These are phyloP conservation scores for Schizaphis graminum DNA, from an alignment of 2,888 invertebrate species.

Conservation along the genomic window DNA sequence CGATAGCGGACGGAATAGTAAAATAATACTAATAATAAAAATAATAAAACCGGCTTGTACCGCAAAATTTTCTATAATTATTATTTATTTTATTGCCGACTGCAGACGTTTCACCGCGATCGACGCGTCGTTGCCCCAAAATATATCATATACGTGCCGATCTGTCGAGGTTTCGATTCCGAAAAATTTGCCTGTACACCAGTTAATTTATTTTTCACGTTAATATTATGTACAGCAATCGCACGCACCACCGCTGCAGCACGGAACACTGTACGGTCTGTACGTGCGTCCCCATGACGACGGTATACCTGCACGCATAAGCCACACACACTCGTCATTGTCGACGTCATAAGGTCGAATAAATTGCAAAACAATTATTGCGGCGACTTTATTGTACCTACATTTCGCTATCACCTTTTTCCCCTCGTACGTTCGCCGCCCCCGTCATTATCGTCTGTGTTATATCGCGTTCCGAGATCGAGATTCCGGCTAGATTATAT, in stretches of 20 bases:
- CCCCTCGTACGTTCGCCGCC: not conserved
- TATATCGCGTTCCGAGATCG: not conserved
- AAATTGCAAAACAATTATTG: not conserved
- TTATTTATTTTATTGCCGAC: not conserved
- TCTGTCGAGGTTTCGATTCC: not conserved
- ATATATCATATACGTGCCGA: not conserved
- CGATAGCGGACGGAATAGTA: not conserved
- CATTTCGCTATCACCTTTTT: not conserved
- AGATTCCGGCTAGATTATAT: not conserved
- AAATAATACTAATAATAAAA: not conserved
- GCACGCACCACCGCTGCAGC: not conserved
- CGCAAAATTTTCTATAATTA: constrained; percentile 22
- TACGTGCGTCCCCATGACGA: constrained; percentile 2
- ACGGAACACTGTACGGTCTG: not conserved
- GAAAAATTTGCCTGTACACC: not conserved
- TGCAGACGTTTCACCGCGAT: not conserved
- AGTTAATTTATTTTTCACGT: not conserved
- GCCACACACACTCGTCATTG: not conserved
- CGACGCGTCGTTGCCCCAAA: not conserved
- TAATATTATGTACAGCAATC: not conserved
- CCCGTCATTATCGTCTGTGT: not conserved
- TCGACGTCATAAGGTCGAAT: not conserved
- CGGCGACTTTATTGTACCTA: not conserved
- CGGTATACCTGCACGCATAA: not conserved
- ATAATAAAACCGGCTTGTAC: constrained; percentile 5